A percentile compares a stretch with the other conserved stretches of the same genome.
phyloP scores from a whole-genome alignment of 2,113 vertebrate genomes.

The Erinaceus europaeus region DNA sequence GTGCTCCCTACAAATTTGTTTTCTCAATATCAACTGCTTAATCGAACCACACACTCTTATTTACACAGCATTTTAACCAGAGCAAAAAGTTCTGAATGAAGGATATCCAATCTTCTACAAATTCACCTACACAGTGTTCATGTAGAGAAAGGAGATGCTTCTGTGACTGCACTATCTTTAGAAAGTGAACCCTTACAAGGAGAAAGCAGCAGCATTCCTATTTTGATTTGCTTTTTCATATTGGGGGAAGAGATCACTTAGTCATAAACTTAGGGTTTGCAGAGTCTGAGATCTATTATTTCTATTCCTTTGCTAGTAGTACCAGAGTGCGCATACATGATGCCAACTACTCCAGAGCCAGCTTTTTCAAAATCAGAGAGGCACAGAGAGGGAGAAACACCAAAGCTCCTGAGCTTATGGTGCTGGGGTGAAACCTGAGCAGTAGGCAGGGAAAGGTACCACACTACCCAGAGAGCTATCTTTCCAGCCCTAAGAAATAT shows the following conservation, averaged over 20 bases:
- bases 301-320: no score
- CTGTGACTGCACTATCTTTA: background rate
- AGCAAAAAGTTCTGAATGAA: constrained; percentile 42
- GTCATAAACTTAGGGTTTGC: background rate
- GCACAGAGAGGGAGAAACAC: no score
- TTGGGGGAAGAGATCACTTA: background rate
- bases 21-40: constrained; percentile 23
- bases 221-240: background rate
- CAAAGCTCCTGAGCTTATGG: no score
- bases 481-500: no score
- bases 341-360: no score
- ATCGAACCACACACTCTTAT: constrained; percentile 18
- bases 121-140: background rate
- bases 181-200: background rate
- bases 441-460: no score
- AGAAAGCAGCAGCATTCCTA: background rate
- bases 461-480: no score
- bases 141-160: background rate
- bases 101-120: background rate
- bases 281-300: background rate
- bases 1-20: constrained; percentile 39
- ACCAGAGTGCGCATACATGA: no score
- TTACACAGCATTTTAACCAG: constrained; percentile 45
- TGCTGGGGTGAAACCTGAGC: no score
- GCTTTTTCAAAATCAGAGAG: no score